Base-by-base conservation (phyloP, 1,140 invertebrate species). In the Cyrtorhinus lividipennis region DNA sequence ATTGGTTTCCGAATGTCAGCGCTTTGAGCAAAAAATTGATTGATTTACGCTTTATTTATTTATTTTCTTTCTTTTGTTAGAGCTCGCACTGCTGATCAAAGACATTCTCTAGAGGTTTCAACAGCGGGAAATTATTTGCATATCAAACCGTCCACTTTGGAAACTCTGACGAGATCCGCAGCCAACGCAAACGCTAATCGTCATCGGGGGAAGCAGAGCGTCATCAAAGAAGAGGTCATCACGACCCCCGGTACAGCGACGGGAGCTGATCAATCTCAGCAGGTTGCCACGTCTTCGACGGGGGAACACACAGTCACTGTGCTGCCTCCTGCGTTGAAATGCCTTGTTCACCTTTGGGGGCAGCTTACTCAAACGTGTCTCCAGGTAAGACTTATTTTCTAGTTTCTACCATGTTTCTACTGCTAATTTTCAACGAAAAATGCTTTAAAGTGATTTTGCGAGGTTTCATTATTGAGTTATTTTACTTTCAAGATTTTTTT, bases 321-420 rank as follows among this genome's bases (percentile, higher is more conserved):
- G 0, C 70, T 95, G 45, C 92, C 92, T 2, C 88, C 91, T 0
- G 90, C 93, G 0, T 72, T 96, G 2, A 87, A 90, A 70, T 83
- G 83, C 73, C 73, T 90, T 2, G 85, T 90, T 1, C 82, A 86
- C 64, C 75, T 96, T 3, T 96, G 92, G 93, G 91, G 95, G 70
- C 86, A 92, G 65, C 75, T 95, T n/a, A 85, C 83, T 46, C 72
- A 76, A 10, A 83, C 79, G 68, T 84, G 81, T 67, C 73, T 87
- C 0, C 81, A 84, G 68, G 82, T 82, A 79, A 64, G 66, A n/a
- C n/a, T 77, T 59, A 59, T 59, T 12, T n/a, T n/a, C n/a, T n/a
- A n/a, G n/a, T 56, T 23, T 10, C 24, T 20, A 15, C 57, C 20
- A 62, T 62, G 10, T 62, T 24, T 20, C n/a, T 44, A 24, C 24